phyloP scores from a whole-genome alignment of 2,113 vertebrate genomes.

The Hippocampus comes region DNA sequence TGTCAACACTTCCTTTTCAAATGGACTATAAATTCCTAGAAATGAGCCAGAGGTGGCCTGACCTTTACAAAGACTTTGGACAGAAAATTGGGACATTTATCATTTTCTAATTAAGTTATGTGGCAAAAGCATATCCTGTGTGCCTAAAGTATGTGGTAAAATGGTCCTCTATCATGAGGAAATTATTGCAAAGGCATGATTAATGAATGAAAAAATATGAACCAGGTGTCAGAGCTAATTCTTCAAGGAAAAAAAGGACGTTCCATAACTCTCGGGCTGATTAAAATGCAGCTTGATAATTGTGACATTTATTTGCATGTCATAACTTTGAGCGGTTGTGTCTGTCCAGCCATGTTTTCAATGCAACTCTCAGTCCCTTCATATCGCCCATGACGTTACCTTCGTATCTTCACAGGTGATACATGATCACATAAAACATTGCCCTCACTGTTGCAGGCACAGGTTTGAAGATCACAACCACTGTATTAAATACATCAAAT shows the following conservation, averaged over 20 bases:
- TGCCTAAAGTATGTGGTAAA: slow-evolving; percentile 46
- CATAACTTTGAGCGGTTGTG: slow-evolving; percentile 1
- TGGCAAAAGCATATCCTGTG: slow-evolving; percentile 58
- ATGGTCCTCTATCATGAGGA: slow-evolving; percentile 48
- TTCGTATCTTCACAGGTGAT: not conserved
- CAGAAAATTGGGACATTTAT: slow-evolving; percentile 51
- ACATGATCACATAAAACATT: not conserved
- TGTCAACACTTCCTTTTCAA: slow-evolving; percentile 16
- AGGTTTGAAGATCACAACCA: not conserved
- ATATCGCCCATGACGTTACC: not conserved
- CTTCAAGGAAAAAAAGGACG: slow-evolving; percentile 39
- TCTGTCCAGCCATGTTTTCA: slow-evolving; percentile 20
- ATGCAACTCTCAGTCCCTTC: slow-evolving; percentile 11
- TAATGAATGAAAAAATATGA: slow-evolving; percentile 67
- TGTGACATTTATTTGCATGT: slow-evolving; percentile 24
- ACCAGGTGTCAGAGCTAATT: slow-evolving; percentile 62
- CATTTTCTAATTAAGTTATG: slow-evolving; percentile 70
- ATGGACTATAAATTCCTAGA: slow-evolving; percentile 41
- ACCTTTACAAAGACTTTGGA: slow-evolving; percentile 56
- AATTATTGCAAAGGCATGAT: slow-evolving; percentile 62
- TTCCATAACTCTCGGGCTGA: slow-evolving; percentile 18
- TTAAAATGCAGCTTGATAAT: slow-evolving; percentile 10
- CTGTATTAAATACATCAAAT: not conserved
- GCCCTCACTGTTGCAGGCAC: not conserved
- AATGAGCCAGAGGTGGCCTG: slow-evolving; percentile 36